Conservation (phyloP, 2,113 vertebrate genomes). For the Andinoacara biseriatus region DNA sequence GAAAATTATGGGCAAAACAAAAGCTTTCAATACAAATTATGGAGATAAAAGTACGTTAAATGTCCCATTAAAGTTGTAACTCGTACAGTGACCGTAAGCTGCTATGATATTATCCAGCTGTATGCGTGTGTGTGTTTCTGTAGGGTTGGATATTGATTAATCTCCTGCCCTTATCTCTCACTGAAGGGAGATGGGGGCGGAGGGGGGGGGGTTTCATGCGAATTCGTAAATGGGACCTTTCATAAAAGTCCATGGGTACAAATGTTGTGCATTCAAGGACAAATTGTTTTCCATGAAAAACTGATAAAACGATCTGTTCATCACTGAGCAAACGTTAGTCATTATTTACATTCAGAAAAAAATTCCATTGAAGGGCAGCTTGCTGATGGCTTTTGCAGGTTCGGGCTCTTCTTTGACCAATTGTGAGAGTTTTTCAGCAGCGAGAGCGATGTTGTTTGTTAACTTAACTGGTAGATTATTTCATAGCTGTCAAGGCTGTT, state of each 20-base stretch:
- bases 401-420: constrained; percentile 49
- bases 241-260: constrained; percentile 82
- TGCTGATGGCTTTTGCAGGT: constrained; percentile 39
- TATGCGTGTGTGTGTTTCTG: constrained; percentile 52
- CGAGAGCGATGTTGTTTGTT: constrained; percentile 67
- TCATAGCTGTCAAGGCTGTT: constrained; percentile 76
- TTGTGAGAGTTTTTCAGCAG: constrained; percentile 55
- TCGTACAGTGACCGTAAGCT: constrained; percentile 5
- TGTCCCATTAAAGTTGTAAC: not conserved
- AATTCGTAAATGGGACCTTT: constrained; percentile 83
- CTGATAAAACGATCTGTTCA: constrained; percentile 78
- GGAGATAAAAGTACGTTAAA: not conserved
- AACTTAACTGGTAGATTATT: constrained; percentile 81
- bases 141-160: constrained; percentile 79
- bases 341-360: constrained; percentile 82
- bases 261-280: constrained; percentile 83
- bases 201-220: constrained; percentile 65
- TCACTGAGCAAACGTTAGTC: constrained; percentile 80
- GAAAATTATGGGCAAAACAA: not conserved
- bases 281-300: constrained; percentile 85
- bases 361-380: constrained; percentile 68
- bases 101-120: constrained; percentile 6
- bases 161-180: constrained; percentile 76
- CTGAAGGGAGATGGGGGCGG: constrained; percentile 21
- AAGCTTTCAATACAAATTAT: not conserved